Conservation (phyloP, 2,797 vertebrate genomes). For the Clarias pachynema region DNA sequence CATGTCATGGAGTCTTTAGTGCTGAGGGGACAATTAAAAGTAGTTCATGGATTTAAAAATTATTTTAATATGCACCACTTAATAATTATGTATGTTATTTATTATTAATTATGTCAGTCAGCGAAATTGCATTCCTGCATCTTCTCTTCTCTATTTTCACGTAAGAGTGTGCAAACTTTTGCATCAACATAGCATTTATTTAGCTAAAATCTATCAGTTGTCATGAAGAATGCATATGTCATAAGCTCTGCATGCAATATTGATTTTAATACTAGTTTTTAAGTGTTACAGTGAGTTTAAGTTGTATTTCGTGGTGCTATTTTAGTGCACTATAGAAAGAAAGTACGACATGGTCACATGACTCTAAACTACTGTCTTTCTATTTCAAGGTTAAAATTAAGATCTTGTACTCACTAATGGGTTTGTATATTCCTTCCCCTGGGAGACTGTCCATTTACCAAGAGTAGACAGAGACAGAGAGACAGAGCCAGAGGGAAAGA, state of each 20-base stretch:
- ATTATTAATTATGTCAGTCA: neutral
- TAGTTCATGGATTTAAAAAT: no score
- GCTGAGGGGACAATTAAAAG: no score
- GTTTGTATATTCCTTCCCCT: neutral
- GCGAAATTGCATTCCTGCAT: neutral
- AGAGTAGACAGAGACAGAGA: neutral
- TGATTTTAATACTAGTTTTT: no score
- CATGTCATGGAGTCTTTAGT: neutral
- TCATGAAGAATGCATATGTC: neutral
- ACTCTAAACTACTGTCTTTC: neutral
- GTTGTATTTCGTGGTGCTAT: neutral
- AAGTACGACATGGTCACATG: neutral
- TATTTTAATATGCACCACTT: neutral
- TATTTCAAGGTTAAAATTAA: neutral
- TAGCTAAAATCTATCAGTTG: neutral
- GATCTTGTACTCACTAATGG: conserved; percentile 3
- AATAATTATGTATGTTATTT: neutral
- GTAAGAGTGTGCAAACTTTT: neutral
- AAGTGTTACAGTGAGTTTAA: no score
- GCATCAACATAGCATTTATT: neutral
- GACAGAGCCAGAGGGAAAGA: neutral
- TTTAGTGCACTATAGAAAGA: neutral
- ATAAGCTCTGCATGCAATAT: neutral
- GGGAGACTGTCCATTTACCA: neutral
- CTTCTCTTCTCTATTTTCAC: neutral